phyloP scores from a whole-genome alignment of 1,140 invertebrate genomes.

The Bombus cullumanus region DNA sequence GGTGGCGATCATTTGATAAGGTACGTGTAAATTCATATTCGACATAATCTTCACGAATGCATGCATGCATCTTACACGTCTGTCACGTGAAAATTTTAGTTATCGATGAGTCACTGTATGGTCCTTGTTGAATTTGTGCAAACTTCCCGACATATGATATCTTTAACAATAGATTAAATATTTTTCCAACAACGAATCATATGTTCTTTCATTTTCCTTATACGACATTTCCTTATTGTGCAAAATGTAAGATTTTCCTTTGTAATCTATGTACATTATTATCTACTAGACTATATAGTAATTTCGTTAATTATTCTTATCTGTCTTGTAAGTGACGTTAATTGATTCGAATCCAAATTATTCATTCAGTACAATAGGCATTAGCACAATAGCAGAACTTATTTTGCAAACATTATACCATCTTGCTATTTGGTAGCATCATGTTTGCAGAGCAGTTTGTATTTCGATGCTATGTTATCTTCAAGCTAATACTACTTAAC shows the following conservation, averaged over 20 bases:
- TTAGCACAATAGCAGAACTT: constrained; percentile 17
- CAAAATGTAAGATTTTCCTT: not conserved
- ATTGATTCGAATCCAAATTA: constrained; percentile 12
- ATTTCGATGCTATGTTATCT: constrained; percentile 53
- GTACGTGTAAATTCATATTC: constrained; percentile 57
- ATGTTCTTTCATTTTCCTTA: not conserved
- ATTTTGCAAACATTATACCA: constrained; percentile 37
- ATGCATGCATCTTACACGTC: not conserved
- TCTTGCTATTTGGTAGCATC: constrained; percentile 19
- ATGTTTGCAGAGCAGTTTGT: constrained; percentile 57
- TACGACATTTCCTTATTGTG: not conserved
- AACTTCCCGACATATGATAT: not conserved
- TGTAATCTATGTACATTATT: not conserved
- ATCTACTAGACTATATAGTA: not conserved
- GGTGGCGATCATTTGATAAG: constrained; percentile 82
- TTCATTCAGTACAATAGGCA: constrained; percentile 4
- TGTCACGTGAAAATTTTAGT: constrained; percentile 43
- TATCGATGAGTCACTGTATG: constrained; percentile 8
- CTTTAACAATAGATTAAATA: not conserved
- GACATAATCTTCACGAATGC: not conserved
- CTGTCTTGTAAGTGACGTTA: not conserved
- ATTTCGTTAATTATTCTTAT: not conserved
- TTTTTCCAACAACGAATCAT: constrained; percentile 7
- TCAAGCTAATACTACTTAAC: constrained; percentile 42
- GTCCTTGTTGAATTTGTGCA: not conserved